A percentile compares a stretch with the other conserved stretches of the same genome.
These are phyloP conservation scores for Dione vanillae DNA, from an alignment of 2,888 invertebrate genomes.

Conservation along the genomic window DNA sequence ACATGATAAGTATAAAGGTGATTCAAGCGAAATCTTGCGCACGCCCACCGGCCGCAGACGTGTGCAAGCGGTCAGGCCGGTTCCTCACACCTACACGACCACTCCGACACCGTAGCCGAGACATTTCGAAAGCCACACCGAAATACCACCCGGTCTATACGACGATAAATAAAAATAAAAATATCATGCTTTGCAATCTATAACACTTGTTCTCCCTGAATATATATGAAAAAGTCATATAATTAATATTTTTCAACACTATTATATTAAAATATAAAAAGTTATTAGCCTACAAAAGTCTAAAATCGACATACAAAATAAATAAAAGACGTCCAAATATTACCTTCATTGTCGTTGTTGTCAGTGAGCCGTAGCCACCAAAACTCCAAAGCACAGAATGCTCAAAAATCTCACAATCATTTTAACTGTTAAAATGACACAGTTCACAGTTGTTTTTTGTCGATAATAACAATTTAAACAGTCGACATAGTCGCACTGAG, in stretches of 20 bases:
- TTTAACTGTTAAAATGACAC: constrained; percentile 70
- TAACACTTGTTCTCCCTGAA: background rate
- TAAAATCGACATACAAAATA: constrained; percentile 47
- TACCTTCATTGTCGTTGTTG: constrained; percentile 84
- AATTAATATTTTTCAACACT: background rate
- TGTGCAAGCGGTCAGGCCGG: constrained; percentile 65
- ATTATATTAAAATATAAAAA: background rate
- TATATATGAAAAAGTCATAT: background rate
- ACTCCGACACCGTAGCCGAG: constrained; percentile 50
- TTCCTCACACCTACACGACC: constrained; percentile 72
- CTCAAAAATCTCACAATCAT: constrained; percentile 83
- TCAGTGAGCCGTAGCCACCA: constrained; percentile 77
- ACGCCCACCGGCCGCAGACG: constrained; percentile 51
- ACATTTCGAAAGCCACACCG: constrained; percentile 43
- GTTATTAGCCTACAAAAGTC: background rate
- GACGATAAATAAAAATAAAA: constrained; percentile 20
- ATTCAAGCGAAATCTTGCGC: constrained; percentile 48
- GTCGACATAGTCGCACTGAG: constrained; percentile 78
- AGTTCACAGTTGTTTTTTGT: constrained; percentile 72
- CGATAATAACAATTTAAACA: constrained; percentile 74
- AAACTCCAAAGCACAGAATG: constrained; percentile 80
- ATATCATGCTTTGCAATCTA: background rate
- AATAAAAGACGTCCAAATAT: constrained; percentile 51
- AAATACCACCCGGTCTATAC: constrained; percentile 41
- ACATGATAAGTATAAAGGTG: constrained; percentile 35